Conservation (phyloP, 2,113 vertebrate genomes). For the Aegithalos caudatus region DNA sequence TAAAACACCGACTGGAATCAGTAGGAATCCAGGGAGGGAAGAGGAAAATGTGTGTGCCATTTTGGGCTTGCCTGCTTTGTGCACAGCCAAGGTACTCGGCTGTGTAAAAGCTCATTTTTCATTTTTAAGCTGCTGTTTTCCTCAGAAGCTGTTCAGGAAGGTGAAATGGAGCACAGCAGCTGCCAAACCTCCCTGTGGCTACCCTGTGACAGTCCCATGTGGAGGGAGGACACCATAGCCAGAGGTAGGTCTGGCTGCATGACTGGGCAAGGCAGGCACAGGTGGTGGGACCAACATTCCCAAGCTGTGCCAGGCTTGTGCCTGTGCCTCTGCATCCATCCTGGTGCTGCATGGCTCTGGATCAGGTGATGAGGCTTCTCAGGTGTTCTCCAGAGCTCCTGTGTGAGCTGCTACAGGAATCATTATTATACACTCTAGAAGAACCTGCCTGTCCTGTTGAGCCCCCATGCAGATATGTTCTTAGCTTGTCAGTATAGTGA, state of each 20-base stretch:
- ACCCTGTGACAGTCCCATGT: background rate
- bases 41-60: background rate
- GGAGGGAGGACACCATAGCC: background rate
- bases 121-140: background rate
- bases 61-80: background rate
- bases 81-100: background rate
- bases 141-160: background rate
- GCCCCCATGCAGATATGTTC: background rate
- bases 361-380: background rate
- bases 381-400: background rate
- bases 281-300: rapidly evolving
- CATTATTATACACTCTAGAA: background rate
- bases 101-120: background rate
- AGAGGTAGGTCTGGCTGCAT: background rate
- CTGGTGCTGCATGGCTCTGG: background rate
- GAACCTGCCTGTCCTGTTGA: background rate
- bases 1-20: background rate
- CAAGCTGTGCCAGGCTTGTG: background rate
- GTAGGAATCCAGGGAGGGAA: background rate
- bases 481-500: background rate
- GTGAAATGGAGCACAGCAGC: background rate
- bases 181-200: background rate
- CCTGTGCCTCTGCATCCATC: background rate
- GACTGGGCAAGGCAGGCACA: background rate
- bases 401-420: background rate